Evolutionary conservation across 2,113 vertebrate species (phyloP), one percentile per base, ranked within the genome.

Genomic region (Microtus montanus): DNA sequence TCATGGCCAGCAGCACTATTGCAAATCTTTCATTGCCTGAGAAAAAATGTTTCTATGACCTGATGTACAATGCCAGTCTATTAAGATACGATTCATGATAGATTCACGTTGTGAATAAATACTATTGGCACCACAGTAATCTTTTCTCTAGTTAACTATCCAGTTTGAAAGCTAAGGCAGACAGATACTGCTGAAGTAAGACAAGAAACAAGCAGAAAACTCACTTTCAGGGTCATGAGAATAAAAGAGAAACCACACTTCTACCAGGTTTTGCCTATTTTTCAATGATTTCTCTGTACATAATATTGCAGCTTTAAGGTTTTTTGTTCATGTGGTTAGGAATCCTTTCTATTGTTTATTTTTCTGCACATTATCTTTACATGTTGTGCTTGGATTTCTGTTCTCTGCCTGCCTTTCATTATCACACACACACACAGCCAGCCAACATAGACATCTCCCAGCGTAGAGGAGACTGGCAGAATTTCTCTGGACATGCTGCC

Each of bases 91-190:
- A 70, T 88, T 97, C 14, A 63, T 61, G 61, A 47, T 78, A 74
- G 38, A 92, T 30, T 93, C 2, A 41, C 38, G 26, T 64, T 54
- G 49, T 58, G 80, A 96, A 93, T 73, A 88, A 71, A 73, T 66
- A 68, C 5, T 33, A 92, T 83, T n/a, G 38, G 54, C 10, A 58
- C 41, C 54, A 91, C 20, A 88, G 20, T 24, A 84, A 80, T 70
- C 11, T 93, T 94, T 93, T 73, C 13, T 74, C 85, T 61, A 82
- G 79, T 91, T 84, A 83, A 54, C 47, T 52, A 77, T 66, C 22
- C 44, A 96, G 22, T 30, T 71, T 75, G 66, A 93, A 80, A 87
- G 15, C 30, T 41, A 71, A 63, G 75, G 11, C 92, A 86, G 44
- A 1, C 75, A 85, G 44, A 1, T 66, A 73, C 9, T 85, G 14